Conservation (phyloP, 2,797 vertebrate species). For the Gallinago solitaria region DNA sequence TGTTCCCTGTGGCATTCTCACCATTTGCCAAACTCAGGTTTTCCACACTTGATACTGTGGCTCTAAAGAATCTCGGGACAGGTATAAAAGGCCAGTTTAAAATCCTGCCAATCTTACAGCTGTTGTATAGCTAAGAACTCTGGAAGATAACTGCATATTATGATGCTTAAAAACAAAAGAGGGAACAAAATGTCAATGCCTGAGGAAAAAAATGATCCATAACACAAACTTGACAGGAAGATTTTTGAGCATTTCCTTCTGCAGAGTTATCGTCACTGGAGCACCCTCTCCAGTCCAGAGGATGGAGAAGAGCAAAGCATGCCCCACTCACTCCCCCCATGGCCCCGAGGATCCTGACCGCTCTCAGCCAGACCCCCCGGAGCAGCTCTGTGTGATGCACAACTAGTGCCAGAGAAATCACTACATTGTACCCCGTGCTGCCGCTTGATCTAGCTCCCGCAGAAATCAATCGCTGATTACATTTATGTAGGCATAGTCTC, state of each 20-base stretch:
- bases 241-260: background rate
- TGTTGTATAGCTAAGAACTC: background rate
- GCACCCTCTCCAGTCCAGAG: background rate
- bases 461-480: background rate
- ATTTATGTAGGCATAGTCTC: background rate
- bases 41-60: background rate
- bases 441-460: background rate
- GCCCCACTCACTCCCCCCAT: fast-evolving
- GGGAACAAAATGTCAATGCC: background rate
- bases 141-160: background rate
- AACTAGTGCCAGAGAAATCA: fast-evolving
- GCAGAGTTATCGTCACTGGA: background rate
- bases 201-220: background rate
- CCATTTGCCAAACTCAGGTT: background rate
- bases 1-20: fast-evolving
- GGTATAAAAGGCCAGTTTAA: background rate
- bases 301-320: fast-evolving
- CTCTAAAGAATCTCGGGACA: background rate
- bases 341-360: background rate
- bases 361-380: background rate
- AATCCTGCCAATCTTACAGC: background rate
- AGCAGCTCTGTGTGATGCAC: background rate
- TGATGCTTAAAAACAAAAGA: background rate
- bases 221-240: background rate
- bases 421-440: fast-evolving